A percentile compares a stretch with the other conserved stretches of the same genome.
Conservation (phyloP, 2,113 vertebrate genomes). For the Saguinus midas region DNA sequence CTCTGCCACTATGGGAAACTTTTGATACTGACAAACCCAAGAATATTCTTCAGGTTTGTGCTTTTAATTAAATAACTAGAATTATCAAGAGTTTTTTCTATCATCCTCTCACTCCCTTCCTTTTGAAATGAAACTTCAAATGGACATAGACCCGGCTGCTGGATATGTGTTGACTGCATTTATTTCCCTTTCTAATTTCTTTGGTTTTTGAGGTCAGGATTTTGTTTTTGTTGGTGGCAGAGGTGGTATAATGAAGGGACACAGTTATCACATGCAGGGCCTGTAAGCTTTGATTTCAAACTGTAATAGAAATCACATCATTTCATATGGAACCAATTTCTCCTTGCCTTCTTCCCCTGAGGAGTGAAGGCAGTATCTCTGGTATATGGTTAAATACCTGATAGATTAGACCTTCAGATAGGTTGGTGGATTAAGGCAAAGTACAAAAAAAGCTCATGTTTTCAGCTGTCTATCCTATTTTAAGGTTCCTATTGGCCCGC, state of each 20-base stretch:
- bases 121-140: neutral
- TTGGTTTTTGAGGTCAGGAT: neutral
- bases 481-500: constrained; percentile 48
- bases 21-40: neutral
- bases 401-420: constrained; percentile 61
- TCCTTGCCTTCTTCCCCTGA: constrained; percentile 47
- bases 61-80: constrained; percentile 32
- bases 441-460: constrained; percentile 50
- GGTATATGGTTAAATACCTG: constrained; percentile 56
- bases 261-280: constrained; percentile 17
- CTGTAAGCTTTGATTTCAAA: constrained; percentile 44
- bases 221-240: neutral
- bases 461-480: constrained; percentile 61
- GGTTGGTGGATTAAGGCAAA: constrained; percentile 39
- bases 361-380: constrained; percentile 65
- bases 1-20: neutral
- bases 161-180: neutral
- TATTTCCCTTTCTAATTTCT: neutral
- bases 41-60: neutral
- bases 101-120: neutral
- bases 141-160: neutral
- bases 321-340: constrained; percentile 72
- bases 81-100: neutral
- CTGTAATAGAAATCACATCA: constrained; percentile 40
- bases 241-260: constrained; percentile 12